Conservation (phyloP, 2,888 invertebrate genomes). For the Holacanthella duospinosa region DNA sequence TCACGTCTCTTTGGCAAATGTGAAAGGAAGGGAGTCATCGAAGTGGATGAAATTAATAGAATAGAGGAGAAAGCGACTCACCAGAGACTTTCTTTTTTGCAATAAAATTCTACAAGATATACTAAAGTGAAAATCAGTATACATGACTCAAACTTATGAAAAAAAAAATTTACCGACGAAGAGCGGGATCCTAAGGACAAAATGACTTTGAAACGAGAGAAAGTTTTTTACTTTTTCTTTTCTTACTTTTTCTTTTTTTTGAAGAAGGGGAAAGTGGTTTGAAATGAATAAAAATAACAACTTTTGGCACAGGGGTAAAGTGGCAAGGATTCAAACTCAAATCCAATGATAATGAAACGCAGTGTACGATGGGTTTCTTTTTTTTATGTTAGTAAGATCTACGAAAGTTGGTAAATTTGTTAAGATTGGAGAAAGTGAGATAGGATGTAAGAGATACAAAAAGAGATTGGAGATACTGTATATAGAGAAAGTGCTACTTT, state of each 20-base stretch:
- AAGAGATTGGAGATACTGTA: too few relatives aligned
- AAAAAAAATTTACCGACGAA: not conserved
- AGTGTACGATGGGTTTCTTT: too few relatives aligned
- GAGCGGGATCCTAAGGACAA: not conserved
- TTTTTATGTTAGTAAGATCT: too few relatives aligned
- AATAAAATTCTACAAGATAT: not conserved
- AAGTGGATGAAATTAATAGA: slow-evolving; percentile 3
- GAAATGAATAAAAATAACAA: not conserved
- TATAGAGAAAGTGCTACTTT: too few relatives aligned
- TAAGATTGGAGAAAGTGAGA: too few relatives aligned
- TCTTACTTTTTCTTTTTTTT: too few relatives aligned
- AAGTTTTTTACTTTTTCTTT: not conserved
- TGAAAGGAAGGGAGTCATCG: not conserved
- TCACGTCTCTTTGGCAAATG: not conserved
- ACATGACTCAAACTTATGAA: not conserved
- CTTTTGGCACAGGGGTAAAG: too few relatives aligned
- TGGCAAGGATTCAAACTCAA: too few relatives aligned
- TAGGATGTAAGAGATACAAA: too few relatives aligned
- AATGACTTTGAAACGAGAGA: not conserved
- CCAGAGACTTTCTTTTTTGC: not conserved
- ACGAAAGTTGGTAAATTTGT: too few relatives aligned
- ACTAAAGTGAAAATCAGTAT: slow-evolving; percentile 2
- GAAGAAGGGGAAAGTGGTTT: too few relatives aligned
- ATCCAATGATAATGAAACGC: too few relatives aligned
- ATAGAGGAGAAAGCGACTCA: not conserved